These are phyloP conservation scores for Margarornis squamiger DNA, from an alignment of 2,797 vertebrate species.

Conservation along the genomic window DNA sequence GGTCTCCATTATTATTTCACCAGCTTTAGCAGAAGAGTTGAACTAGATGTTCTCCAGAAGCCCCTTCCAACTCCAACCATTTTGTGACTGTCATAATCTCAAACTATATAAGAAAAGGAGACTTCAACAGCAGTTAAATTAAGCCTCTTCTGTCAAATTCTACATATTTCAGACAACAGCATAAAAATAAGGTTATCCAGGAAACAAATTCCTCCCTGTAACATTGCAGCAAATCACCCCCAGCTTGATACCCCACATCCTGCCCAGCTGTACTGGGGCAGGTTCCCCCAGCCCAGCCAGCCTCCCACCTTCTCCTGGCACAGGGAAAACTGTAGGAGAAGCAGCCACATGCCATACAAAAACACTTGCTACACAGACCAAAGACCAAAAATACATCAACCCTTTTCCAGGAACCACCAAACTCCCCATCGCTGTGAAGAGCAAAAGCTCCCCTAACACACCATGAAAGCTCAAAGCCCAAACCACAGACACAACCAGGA, in stretches of 20 bases:
- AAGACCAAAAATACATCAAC: not conserved
- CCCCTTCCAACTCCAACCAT: not conserved
- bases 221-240: not conserved
- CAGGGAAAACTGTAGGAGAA: accelerated
- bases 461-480: accelerated
- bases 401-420: accelerated
- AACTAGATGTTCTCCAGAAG: not conserved
- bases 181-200: not conserved
- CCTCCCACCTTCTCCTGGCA: not conserved
- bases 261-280: not conserved
- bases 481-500: accelerated
- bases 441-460: not conserved
- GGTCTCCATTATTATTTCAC: not conserved
- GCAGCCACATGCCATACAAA: not conserved
- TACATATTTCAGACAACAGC: not conserved
- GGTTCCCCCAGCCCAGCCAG: not conserved
- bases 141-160: not conserved
- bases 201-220: not conserved
- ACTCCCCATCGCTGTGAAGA: accelerated
- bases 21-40: not conserved
- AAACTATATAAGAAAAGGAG: not conserved
- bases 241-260: not conserved
- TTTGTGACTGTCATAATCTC: not conserved
- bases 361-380: not conserved
- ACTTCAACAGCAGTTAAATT: not conserved